Conservation (phyloP, 1,140 invertebrate species). For the Drosophila lini region DNA sequence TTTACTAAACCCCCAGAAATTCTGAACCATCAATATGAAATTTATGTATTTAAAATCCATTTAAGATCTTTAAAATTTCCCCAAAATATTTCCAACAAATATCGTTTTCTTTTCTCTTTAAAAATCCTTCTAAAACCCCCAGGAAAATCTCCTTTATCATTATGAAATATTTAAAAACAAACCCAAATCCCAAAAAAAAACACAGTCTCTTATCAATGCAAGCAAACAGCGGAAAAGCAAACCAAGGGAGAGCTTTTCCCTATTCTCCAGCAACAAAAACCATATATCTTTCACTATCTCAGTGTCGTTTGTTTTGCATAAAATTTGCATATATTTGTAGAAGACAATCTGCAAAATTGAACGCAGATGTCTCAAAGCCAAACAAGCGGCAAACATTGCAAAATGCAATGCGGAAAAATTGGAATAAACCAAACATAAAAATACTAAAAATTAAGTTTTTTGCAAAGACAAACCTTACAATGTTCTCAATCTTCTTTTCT, state of each 20-base stretch:
- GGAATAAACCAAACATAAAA: conserved; percentile 5
- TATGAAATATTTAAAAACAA: conserved; percentile 32
- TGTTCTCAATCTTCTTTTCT: background rate
- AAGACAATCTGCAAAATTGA: conserved; percentile 67
- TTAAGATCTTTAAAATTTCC: background rate
- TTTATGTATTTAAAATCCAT: conserved; percentile 18
- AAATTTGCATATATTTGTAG: conserved; percentile 73
- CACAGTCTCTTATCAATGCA: conserved; percentile 11
- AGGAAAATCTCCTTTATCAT: conserved; percentile 21
- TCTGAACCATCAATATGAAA: conserved; percentile 29
- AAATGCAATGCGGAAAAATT: conserved; percentile 37
- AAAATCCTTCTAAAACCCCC: background rate
- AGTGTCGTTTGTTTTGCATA: conserved; percentile 66
- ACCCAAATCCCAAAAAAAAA: background rate
- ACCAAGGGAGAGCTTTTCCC: background rate
- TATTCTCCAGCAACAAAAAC: background rate
- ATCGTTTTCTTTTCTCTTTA: background rate
- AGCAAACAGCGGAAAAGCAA: conserved; percentile 18
- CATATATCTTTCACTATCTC: conserved; percentile 41
- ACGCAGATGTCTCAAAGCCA: conserved; percentile 63
- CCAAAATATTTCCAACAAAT: too few relatives aligned
- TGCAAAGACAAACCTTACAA: background rate
- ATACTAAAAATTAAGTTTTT: conserved; percentile 41
- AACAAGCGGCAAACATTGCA: conserved; percentile 32
- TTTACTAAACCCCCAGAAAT: background rate